phyloP scores from a whole-genome alignment of 2,797 vertebrate species.

The Phoebastria nigripes region DNA sequence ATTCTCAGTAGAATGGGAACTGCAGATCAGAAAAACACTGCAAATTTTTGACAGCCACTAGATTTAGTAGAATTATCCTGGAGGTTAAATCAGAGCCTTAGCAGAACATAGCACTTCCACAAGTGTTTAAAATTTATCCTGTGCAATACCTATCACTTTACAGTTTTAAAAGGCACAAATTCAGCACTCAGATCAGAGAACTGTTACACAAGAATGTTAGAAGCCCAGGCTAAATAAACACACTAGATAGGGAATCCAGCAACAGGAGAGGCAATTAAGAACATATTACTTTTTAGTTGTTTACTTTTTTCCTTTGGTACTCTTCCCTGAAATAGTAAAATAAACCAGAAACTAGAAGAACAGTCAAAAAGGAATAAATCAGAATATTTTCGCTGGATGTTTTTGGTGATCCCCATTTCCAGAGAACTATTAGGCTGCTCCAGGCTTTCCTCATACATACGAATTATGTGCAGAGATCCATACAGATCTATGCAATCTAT shows the following conservation, averaged over 20 bases:
- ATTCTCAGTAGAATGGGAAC: neutral
- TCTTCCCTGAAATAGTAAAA: neutral
- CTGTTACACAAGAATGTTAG: neutral
- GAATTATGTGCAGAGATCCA: neutral
- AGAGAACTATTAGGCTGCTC: neutral
- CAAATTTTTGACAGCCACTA: neutral
- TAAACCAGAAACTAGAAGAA: neutral
- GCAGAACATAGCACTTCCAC: neutral
- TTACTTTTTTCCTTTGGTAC: neutral
- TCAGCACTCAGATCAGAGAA: neutral
- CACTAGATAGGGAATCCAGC: neutral
- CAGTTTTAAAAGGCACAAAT: neutral
- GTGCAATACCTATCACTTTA: neutral
- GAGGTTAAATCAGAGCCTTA: neutral
- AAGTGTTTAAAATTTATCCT: neutral
- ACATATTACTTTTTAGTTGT: neutral
- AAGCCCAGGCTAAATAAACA: neutral
- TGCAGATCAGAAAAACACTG: neutral
- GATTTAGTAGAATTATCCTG: neutral
- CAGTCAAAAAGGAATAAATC: neutral
- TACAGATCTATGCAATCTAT: neutral
- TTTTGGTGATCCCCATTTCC: neutral
- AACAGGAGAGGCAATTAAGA: neutral
- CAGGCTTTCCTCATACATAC: neutral
- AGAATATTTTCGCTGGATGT: neutral